Evolutionary conservation across 2,113 vertebrate genomes (phyloP), one percentile per base, ranked within the genome.

Genomic region (Poeciliopsis turrubarensis): DNA sequence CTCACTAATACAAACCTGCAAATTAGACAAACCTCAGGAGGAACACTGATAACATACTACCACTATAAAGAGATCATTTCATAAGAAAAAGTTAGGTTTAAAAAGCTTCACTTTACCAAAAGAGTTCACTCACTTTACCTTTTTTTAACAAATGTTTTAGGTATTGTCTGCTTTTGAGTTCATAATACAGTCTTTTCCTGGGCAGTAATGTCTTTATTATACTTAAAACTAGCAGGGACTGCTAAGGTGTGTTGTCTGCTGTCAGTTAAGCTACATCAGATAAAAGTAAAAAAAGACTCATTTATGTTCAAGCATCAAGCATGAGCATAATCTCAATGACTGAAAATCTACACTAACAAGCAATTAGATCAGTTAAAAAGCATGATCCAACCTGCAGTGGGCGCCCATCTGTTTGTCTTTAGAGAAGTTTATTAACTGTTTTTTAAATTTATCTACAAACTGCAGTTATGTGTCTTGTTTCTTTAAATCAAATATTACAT

Each of bases 1-100:
- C 9, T 22, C 66, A 54, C 11, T 3, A 41, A 77, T 65, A 75
- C 60, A 10, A 27, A 31, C 27, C 54, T 62, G 51, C 68, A 72
- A 54, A 74, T 5, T 37, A 32, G 64, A 63, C 44, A 75, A 78
- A 3, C 26, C 41, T 54, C 62, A 12, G 9, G 26, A 65, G 19
- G 6, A 11, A 72, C 3, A 12, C 29, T 31, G 8, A 65, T 51
- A 65, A 44, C 29, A 72, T 12, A 63, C 17, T 54, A 26, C 19
- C 3, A 10, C 30, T 0, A 32, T 29, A 60, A 26, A 70, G n/a
- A 25, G 27, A 3, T 47, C 1, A 26, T 26, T 63, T 44, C 22
- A 71, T 5, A 27, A 29, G 63, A 37, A 47, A 47, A 17, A 17
- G 44, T 47, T 19, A 47, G 14, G 15, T 47, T 47, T 6, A 47